These are phyloP conservation scores for Mobula birostris DNA, from an alignment of 2,113 vertebrate species.

Conservation along the genomic window DNA sequence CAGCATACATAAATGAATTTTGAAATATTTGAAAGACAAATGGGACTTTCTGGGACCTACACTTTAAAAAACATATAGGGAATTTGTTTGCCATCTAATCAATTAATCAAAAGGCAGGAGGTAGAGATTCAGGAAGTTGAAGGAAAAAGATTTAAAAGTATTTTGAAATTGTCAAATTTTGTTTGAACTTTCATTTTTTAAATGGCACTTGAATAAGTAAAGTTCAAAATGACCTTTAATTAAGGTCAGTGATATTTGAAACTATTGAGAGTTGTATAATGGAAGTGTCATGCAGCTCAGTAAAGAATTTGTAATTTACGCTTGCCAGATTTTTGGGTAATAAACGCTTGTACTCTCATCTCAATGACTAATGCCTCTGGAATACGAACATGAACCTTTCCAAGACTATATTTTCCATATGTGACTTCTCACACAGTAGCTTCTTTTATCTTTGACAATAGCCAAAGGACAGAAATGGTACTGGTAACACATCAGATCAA, in stretches of 20 bases:
- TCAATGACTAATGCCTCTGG: slow-evolving; percentile 32
- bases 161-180: not conserved
- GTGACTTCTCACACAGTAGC: not conserved
- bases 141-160: not conserved
- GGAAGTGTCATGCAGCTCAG: slow-evolving; percentile 20
- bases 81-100: not conserved
- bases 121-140: not conserved
- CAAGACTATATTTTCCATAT: slow-evolving; percentile 42
- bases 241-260: slow-evolving; percentile 22
- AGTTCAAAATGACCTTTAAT: slow-evolving; percentile 35
- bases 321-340: slow-evolving; percentile 31
- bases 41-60: not conserved
- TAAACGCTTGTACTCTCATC: slow-evolving; percentile 9
- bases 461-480: not conserved
- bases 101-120: not conserved
- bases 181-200: not conserved
- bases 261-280: slow-evolving; percentile 23
- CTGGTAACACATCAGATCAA: not conserved
- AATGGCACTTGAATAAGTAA: not conserved
- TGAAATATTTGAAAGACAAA: not conserved
- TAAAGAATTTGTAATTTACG: slow-evolving; percentile 13
- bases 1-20: not conserved
- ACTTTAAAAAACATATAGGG: no score
- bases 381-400: slow-evolving; percentile 44
- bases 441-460: slow-evolving; percentile 5